These are phyloP conservation scores for Pollenia amentaria DNA, from an alignment of 2,888 invertebrate genomes.

Conservation along the genomic window DNA sequence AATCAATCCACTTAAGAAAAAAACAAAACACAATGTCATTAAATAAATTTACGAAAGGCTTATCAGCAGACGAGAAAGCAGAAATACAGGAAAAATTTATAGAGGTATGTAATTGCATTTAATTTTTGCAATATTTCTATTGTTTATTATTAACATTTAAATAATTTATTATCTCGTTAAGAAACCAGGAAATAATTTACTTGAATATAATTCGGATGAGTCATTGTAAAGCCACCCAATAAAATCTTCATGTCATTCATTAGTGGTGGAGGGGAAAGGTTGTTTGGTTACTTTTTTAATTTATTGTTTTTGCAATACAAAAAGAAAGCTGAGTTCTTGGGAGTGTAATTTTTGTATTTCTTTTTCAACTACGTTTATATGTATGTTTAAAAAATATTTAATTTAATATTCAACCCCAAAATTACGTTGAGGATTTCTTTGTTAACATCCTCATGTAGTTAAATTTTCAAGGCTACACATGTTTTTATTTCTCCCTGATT, in stretches of 20 bases:
- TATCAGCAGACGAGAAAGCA: conserved; percentile 87
- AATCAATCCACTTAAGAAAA: conserved; percentile 47
- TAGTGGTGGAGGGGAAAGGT: conserved; percentile 44
- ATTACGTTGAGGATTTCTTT: conserved; percentile 54
- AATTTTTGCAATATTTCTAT: conserved; percentile 9
- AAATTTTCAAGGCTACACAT: conserved; percentile 69
- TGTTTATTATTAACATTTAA: conserved; percentile 15
- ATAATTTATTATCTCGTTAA: conserved; percentile 44
- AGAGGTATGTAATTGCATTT: conserved; percentile 88
- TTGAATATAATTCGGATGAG: conserved; percentile 62
- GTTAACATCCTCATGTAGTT: conserved; percentile 50
- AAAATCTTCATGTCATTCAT: conserved; percentile 24
- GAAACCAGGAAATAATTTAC: conserved; percentile 44
- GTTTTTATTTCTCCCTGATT: conserved; percentile 22
- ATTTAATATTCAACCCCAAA: conserved; percentile 62
- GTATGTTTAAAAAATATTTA: conserved; percentile 28
- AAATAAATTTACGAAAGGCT: conserved; percentile 83
- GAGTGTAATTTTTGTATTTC: conserved; percentile 52
- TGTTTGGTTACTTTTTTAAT: conserved; percentile 62
- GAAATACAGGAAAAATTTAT: conserved; percentile 92
- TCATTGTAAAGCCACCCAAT: conserved; percentile 63
- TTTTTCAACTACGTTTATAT: neutral
- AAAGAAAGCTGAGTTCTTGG: conserved; percentile 54
- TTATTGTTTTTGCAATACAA: conserved; percentile 42
- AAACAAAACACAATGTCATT: conserved; percentile 78